These are phyloP conservation scores for Chrysomela aeneicollis DNA, from an alignment of 2,888 invertebrate species.

Conservation along the genomic window DNA sequence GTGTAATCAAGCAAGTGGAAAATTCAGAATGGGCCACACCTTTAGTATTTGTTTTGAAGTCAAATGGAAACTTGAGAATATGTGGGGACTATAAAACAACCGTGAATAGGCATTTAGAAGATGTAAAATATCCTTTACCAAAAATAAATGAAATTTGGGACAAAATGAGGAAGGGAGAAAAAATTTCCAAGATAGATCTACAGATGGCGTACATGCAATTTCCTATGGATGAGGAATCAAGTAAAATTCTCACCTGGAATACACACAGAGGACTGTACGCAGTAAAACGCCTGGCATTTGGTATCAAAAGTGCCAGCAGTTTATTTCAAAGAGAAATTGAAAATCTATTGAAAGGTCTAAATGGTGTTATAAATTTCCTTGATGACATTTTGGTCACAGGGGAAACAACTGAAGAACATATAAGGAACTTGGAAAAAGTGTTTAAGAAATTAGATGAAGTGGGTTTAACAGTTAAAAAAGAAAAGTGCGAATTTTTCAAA, in stretches of 20 bases:
- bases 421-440: conserved; percentile 40
- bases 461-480: conserved; percentile 46
- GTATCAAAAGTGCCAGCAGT: conserved; percentile 54
- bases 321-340: conserved; percentile 55
- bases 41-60: conserved; percentile 40
- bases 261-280: conserved; percentile 55
- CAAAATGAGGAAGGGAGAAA: conserved; percentile 36
- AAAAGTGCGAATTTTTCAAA: conserved; percentile 53
- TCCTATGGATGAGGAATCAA: conserved; percentile 46
- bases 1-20: conserved; percentile 43
- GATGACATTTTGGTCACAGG: conserved; percentile 52
- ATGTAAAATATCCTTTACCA: conserved; percentile 43
- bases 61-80: conserved; percentile 37
- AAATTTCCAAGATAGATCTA: conserved; percentile 43
- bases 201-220: conserved; percentile 53
- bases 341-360: conserved; percentile 48
- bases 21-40: conserved; percentile 39
- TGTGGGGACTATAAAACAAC: conserved; percentile 44
- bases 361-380: conserved; percentile 47
- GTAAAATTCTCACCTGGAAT: conserved; percentile 45
- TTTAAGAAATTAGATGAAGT: too few relatives aligned
- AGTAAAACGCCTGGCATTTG: conserved; percentile 53
- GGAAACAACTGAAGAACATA: conserved; percentile 40
- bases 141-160: conserved; percentile 44
- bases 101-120: conserved; percentile 38